Evolutionary conservation across 1,140 invertebrate genomes (phyloP), one percentile per base, ranked within the genome.

Genomic region (Mamestra configurata): DNA sequence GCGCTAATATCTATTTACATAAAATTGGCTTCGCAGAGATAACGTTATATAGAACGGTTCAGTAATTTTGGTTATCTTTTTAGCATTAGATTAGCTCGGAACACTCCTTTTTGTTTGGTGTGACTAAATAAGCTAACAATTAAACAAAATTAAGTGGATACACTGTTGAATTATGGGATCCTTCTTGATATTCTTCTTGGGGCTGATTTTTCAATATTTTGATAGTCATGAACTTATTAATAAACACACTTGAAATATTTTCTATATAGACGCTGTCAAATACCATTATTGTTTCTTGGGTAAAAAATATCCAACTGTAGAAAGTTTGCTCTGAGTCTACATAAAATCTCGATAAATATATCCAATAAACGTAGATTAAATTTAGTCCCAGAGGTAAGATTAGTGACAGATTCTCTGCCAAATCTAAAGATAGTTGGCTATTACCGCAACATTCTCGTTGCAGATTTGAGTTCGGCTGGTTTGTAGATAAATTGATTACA

Each of bases 331-430:
- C 43, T 49, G 0, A 15, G 13, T 49, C 15, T 57, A 27, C 53
- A 24, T 10, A 24, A 11, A 27, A 57, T 3, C 22, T 57, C 22
- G 13, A 57, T 57, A 57, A 57, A 57, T 57, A 10, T 24, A 24
- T 24, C 37, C 27, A 46, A 27, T 70, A 70, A 24, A 10, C 43
- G 22, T 57, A 18, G 5, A 18, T 59, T 11, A 75, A 59, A 46
- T 43, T 24, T 59, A 75, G n/a, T 7, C 6, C 5, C 5, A 27
- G 20, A 35, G 24, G 10, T 70, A 49, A 75, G 51, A 37, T 55
- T 59, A 75, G 53, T 43, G 71, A 59, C 35, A 59, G 53, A 43
- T 59, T 43, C 71, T 75, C 35, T 59, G 71, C 71, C 71, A 75
- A 75, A 40, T 18, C 71, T 75, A 75, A 59, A 57, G 18, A 59